Conservation (phyloP, 2,797 vertebrate genomes). For the Carduelis carduelis region DNA sequence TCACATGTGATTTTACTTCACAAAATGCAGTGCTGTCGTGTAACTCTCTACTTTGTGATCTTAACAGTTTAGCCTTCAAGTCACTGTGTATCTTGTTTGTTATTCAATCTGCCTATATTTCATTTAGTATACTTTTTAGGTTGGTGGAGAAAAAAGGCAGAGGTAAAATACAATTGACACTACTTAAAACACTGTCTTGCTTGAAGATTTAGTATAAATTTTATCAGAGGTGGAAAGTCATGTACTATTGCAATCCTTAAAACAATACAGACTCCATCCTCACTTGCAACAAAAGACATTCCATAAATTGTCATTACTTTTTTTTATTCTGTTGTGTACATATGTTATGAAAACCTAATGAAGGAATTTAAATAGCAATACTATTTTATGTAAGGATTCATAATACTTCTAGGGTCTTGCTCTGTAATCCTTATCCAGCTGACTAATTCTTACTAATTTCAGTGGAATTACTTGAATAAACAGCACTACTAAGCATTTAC, state of each 20-base stretch:
- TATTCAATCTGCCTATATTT: neutral
- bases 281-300: neutral
- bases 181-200: neutral
- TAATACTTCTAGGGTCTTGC: neutral
- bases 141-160: neutral
- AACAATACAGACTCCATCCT: neutral
- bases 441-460: conserved; percentile 59
- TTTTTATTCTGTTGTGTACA: conserved; percentile 17
- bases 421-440: conserved; percentile 33
- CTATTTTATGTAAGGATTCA: neutral
- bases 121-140: neutral
- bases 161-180: neutral
- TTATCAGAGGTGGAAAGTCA: neutral
- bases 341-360: conserved; percentile 12
- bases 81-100: neutral
- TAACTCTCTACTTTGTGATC: neutral
- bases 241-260: neutral
- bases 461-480: conserved; percentile 56
- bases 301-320: neutral
- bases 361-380: conserved; percentile 17
- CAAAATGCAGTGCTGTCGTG: neutral
- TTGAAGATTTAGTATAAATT: neutral
- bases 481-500: neutral
- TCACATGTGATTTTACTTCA: neutral
- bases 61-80: neutral